Percentiles rank a stretch among this genome's conserved stretches.
Conservation (phyloP, 2,113 vertebrate genomes). For the Phainopepla nitens region DNA sequence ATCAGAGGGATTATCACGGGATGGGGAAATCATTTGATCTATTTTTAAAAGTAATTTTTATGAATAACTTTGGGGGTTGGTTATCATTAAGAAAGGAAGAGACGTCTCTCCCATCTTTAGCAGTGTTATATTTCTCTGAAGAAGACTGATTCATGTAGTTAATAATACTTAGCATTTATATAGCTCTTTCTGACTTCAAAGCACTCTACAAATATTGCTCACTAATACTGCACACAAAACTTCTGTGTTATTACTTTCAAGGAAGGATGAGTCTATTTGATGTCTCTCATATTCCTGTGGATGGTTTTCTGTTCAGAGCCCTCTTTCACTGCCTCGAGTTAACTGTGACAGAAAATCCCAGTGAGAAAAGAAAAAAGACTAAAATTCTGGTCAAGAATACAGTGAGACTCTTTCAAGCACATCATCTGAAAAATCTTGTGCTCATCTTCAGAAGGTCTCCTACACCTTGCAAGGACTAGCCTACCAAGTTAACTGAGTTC, state of each 20-base stretch:
- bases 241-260: neutral
- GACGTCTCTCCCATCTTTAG: conserved; percentile 12
- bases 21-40: conserved; percentile 59
- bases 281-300: neutral
- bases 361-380: neutral
- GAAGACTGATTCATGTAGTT: conserved; percentile 38
- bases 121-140: conserved; percentile 33
- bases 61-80: conserved; percentile 40
- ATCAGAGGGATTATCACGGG: conserved; percentile 51
- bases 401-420: neutral
- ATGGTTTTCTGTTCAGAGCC: neutral
- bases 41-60: conserved; percentile 57
- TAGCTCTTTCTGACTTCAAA: conserved; percentile 47
- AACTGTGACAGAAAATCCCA: neutral
- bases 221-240: neutral
- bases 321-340: neutral
- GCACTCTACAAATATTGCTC: neutral
- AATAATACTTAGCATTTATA: conserved; percentile 53
- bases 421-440: neutral
- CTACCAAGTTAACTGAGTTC: neutral
- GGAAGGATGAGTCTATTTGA: neutral
- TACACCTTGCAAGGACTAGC: neutral
- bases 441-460: neutral
- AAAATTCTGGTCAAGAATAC: neutral
- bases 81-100: conserved; percentile 56